Conservation (phyloP, 2,113 vertebrate species). For the Chlamydotis undulata region DNA sequence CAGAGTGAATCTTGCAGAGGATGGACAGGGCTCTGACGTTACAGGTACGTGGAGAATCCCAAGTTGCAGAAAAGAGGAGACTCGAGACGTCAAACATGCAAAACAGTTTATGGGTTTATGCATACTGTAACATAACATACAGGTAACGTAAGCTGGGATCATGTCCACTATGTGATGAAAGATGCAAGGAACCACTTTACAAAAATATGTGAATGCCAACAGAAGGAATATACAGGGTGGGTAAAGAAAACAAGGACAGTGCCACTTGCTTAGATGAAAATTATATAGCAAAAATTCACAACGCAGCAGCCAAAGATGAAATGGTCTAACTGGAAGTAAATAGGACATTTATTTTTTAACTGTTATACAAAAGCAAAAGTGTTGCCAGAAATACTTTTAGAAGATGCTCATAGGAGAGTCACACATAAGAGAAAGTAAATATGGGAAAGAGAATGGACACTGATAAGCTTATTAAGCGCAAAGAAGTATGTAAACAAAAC, state of each 20-base stretch:
- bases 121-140: neutral
- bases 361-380: neutral
- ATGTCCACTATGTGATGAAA: neutral
- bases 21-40: neutral
- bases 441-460: neutral
- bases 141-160: neutral
- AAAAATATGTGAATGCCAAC: neutral
- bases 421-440: neutral
- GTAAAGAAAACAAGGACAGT: neutral
- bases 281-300: neutral
- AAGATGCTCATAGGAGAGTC: neutral
- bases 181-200: neutral
- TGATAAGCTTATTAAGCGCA: neutral
- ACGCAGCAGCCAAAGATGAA: neutral
- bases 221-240: neutral
- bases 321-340: neutral
- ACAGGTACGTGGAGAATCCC: neutral
- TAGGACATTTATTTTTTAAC: neutral
- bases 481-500: neutral
- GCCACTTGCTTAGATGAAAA: neutral
- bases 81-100: neutral
- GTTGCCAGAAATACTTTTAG: neutral
- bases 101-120: neutral
- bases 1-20: neutral
- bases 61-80: neutral